Evolutionary conservation across 1,140 invertebrate species (phyloP), one percentile per base, ranked within the genome.

Genomic region (Drosophila busckii): DNA sequence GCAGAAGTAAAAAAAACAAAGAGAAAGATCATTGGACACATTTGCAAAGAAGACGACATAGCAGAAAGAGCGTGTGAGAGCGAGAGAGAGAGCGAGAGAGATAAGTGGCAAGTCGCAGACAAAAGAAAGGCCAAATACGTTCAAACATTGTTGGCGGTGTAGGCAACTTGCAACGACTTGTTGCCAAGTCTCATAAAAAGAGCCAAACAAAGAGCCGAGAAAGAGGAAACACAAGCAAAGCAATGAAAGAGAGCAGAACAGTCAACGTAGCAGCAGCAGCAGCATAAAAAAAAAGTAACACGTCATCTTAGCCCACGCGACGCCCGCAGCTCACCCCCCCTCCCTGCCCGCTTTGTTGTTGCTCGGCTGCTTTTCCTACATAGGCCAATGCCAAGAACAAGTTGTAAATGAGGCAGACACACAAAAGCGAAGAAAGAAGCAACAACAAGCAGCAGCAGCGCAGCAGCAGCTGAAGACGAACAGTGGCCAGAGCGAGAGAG

Each of bases 101-200:
- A 53, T 38, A 54, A 26, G 31, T n/a, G 10, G 20, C 45, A 29
- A 50, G 40, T 13, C 41, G 41, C 31, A 61, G 41, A 78, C 73
- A 80, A 73, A 68, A 73, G 73, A 78, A 73, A 80, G 73, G 68
- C 73, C 73, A 82, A 78, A 82, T 53, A 80, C 53, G 68, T 80
- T 78, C 58, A 80, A 68, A 56, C 54, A 67, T 58, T 58, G 63
- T 49, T 49, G 58, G 48, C 75, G 64, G 17, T 31, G 38, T 53
- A 45, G 44, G 25, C 40, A 29, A 28, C 40, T 28, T 34, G 23
- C 58, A 38, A 56, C 73, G 71, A 78, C 73, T 78, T 78, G 73
- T 78, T 78, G 71, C 71, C 71, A 78, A 78, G 73, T n/a, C n/a
- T n/a, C n/a, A 80, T 64, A 60, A 56, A 80, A 71, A 75, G 73